These are phyloP conservation scores for Colaptes auratus DNA, from an alignment of 2,113 vertebrate genomes.

Conservation along the genomic window DNA sequence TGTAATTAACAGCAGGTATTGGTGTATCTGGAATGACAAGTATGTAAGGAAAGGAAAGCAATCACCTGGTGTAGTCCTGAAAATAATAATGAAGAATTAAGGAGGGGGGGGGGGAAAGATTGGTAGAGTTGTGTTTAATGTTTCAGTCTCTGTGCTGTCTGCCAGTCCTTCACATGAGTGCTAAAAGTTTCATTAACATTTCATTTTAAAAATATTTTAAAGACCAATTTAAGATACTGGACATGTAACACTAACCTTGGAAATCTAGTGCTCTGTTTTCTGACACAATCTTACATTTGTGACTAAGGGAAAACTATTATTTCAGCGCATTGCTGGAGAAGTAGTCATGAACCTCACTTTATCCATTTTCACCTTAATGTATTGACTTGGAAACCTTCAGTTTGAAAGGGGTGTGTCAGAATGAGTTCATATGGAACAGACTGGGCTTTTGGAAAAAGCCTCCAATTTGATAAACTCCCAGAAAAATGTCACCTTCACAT, in stretches of 20 bases:
- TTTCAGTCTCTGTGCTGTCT: slow-evolving; percentile 1
- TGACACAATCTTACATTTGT: background rate
- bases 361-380: background rate
- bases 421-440: slow-evolving; percentile 33
- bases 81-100: background rate
- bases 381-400: background rate
- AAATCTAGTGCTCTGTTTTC: slow-evolving; percentile 1
- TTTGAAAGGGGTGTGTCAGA: slow-evolving; percentile 25
- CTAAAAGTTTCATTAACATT: slow-evolving; percentile 3
- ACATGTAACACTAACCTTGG: background rate
- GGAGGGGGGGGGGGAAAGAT: background rate
- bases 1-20: background rate
- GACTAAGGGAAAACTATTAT: background rate
- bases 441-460: slow-evolving; percentile 13
- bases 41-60: background rate
- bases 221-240: background rate
- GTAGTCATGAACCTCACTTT: background rate
- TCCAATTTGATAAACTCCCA: background rate
- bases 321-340: background rate
- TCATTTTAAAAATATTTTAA: background rate
- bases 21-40: background rate
- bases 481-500: background rate
- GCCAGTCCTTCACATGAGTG: background rate
- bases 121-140: background rate
- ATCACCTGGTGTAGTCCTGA: background rate